A percentile compares a stretch with the other conserved stretches of the same genome.
phyloP scores from a whole-genome alignment of 2,888 invertebrate genomes.

The Chouioia cunea region DNA sequence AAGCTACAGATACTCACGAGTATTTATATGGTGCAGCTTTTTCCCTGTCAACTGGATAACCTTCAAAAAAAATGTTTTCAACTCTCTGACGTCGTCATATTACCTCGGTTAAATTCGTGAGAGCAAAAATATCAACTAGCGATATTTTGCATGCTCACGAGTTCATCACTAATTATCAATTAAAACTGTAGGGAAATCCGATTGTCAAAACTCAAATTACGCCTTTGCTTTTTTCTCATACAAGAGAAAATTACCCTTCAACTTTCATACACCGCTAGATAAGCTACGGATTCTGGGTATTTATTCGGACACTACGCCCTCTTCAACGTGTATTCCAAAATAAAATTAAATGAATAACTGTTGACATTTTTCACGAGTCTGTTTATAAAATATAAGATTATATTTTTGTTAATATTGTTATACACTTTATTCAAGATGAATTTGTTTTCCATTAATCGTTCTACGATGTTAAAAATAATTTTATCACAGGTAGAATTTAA shows the following conservation, averaged over 20 bases:
- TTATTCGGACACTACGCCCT: slow-evolving; percentile 14
- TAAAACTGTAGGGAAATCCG: slow-evolving; percentile 22
- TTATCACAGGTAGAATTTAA: too few relatives aligned
- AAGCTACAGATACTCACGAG: slow-evolving; percentile 35
- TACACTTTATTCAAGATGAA: too few relatives aligned
- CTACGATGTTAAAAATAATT: too few relatives aligned
- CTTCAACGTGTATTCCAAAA: slow-evolving; percentile 21
- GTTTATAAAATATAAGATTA: too few relatives aligned
- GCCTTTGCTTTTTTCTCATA: slow-evolving; percentile 19
- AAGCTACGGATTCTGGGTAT: too few relatives aligned
- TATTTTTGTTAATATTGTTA: too few relatives aligned
- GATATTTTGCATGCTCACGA: background rate
- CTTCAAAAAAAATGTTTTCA: slow-evolving; percentile 52
- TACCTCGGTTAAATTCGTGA: slow-evolving; percentile 3
- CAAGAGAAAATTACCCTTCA: slow-evolving; percentile 23
- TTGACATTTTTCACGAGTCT: too few relatives aligned
- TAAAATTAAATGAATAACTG: slow-evolving; percentile 30
- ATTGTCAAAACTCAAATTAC: slow-evolving; percentile 34
- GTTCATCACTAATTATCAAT: slow-evolving; percentile 12
- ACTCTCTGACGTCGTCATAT: slow-evolving; percentile 50
- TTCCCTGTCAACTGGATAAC: slow-evolving; percentile 52
- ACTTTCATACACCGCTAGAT: background rate
- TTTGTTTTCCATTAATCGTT: too few relatives aligned
- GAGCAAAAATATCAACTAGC: background rate
- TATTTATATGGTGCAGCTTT: slow-evolving; percentile 37